A percentile compares a stretch with the other conserved stretches of the same genome.
These are phyloP conservation scores for Jaculus jaculus DNA, from an alignment of 2,113 vertebrate species.

Conservation along the genomic window DNA sequence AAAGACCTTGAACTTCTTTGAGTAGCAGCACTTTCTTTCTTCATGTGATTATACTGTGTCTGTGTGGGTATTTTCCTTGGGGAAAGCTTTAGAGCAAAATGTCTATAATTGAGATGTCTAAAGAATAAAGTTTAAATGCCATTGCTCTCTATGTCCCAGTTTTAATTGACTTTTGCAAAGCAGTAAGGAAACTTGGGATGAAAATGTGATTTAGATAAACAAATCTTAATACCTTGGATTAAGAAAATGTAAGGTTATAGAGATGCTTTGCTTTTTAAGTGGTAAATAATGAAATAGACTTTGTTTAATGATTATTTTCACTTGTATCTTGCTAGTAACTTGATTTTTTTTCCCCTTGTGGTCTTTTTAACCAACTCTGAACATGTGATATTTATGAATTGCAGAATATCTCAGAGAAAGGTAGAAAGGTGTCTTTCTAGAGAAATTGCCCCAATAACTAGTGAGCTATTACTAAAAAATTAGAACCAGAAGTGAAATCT, in stretches of 20 bases:
- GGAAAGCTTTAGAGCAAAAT: conserved; percentile 52
- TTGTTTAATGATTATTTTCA: neutral
- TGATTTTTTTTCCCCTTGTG: neutral
- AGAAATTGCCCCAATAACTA: neutral
- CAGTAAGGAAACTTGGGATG: conserved; percentile 30
- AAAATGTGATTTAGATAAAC: conserved; percentile 54
- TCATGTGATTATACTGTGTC: conserved; percentile 75
- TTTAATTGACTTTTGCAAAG: conserved; percentile 79
- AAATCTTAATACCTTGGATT: neutral
- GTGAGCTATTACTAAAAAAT: neutral
- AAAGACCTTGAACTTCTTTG: conserved; percentile 67
- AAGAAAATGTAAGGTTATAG: neutral
- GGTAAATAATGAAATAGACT: neutral
- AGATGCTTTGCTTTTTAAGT: neutral
- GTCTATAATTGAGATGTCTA: conserved; percentile 70
- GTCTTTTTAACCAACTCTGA: neutral
- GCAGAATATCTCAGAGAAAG: neutral
- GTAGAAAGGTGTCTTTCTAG: neutral
- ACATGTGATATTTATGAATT: neutral
- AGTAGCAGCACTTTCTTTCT: conserved; percentile 78
- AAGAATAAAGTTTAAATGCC: conserved; percentile 79
- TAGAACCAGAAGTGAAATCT: neutral
- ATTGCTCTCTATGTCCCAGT: conserved; percentile 65
- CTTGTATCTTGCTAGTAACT: neutral
- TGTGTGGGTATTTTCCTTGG: conserved; percentile 58